A percentile compares a stretch with the other conserved stretches of the same genome.
These are phyloP conservation scores for Microvelia longipes DNA, from an alignment of 1,140 invertebrate species.

Conservation along the genomic window DNA sequence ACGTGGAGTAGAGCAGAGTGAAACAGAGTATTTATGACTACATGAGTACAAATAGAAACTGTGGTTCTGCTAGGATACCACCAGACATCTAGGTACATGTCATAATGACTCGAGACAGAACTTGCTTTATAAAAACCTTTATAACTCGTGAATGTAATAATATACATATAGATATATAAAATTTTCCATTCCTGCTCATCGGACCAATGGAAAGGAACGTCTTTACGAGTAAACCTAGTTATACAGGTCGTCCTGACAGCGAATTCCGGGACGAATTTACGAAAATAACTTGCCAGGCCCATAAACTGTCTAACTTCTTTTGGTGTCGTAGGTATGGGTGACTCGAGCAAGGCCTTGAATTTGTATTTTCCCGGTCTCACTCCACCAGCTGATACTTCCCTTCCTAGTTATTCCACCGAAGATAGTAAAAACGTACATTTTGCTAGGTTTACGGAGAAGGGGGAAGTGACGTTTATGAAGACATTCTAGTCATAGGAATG, in stretches of 20 bases:
- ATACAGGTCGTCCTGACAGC: constrained; percentile 26
- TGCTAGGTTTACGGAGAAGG: constrained; percentile 33
- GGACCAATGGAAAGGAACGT: background rate
- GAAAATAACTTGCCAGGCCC: constrained; percentile 31
- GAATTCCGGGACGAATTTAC: constrained; percentile 30
- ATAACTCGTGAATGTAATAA: no score
- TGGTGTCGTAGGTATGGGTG: constrained; percentile 27
- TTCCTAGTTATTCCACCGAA: constrained; percentile 32
- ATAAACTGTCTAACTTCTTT: constrained; percentile 32
- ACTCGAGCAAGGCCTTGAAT: constrained; percentile 27
- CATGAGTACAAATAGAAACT: no score
- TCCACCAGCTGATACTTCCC: constrained; percentile 28
- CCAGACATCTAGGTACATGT: no score
- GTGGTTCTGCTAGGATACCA: no score
- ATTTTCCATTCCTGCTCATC: background rate
- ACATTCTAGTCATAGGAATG: no score
- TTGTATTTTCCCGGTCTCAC: constrained; percentile 31
- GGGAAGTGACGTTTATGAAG: no score
- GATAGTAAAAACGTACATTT: constrained; percentile 33
- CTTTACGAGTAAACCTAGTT: constrained; percentile 25
- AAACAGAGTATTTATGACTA: no score
- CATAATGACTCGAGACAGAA: no score
- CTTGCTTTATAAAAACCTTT: no score
- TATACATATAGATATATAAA: no score
- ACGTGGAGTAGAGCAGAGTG: no score